Percentiles rank a stretch among this genome's conserved stretches.
phyloP scores from a whole-genome alignment of 2,888 invertebrate species.

The Macaria notata region DNA sequence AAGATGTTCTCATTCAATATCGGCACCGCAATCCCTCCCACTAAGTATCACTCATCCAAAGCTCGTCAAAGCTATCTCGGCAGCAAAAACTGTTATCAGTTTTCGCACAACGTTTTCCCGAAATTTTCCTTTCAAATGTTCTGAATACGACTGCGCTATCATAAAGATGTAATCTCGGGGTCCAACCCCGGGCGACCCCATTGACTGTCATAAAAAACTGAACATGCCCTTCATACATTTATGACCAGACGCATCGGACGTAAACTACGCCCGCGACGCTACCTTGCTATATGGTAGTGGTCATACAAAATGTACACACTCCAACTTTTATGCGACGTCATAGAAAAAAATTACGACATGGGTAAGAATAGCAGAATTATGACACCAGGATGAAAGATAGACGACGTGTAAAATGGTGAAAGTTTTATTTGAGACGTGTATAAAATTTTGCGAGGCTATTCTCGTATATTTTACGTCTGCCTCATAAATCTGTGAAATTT shows the following conservation, averaged over 20 bases:
- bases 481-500: conserved; percentile 10
- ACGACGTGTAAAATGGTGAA: conserved; percentile 8
- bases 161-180: conserved; percentile 41
- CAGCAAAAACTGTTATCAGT: conserved; percentile 15
- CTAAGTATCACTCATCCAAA: conserved; percentile 15
- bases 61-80: conserved; percentile 14
- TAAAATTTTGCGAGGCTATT: conserved; percentile 3
- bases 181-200: conserved; percentile 42
- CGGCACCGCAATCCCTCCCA: neutral
- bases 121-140: conserved; percentile 18
- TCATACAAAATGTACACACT: conserved; percentile 40
- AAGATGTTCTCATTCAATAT: no score
- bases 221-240: conserved; percentile 53
- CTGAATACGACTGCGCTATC: conserved; percentile 31
- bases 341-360: conserved; percentile 19
- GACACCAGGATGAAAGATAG: conserved; percentile 5
- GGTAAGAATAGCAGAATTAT: conserved; percentile 12
- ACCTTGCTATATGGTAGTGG: conserved; percentile 23
- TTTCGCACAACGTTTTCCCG: conserved; percentile 22
- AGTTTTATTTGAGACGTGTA: conserved; percentile 15
- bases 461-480: conserved; percentile 1
- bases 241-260: conserved; percentile 45
- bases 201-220: conserved; percentile 56
- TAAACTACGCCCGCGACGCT: conserved; percentile 29
- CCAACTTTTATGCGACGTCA: conserved; percentile 23